phyloP scores from a whole-genome alignment of 2,797 vertebrate genomes.

The Bothrops alternatus region DNA sequence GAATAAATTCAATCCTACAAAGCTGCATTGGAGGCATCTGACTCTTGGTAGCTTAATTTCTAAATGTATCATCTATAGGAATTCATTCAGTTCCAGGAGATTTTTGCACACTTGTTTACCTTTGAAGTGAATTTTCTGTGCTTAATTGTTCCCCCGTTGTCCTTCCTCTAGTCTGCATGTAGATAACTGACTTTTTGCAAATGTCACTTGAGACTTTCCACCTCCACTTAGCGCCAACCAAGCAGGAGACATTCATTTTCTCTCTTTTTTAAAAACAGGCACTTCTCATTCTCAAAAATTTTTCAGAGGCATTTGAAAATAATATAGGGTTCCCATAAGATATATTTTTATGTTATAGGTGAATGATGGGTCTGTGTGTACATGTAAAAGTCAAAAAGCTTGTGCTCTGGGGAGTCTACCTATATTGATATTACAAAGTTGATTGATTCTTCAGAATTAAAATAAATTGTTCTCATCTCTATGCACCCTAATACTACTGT shows the following conservation, averaged over 20 bases:
- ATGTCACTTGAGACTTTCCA: neutral
- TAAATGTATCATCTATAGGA: slow-evolving; percentile 10
- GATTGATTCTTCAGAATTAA: neutral
- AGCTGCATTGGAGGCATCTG: neutral
- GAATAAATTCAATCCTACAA: neutral
- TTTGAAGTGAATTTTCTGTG: neutral
- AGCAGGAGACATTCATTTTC: neutral
- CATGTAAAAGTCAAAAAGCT: neutral
- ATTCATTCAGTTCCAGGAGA: neutral
- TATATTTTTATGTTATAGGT: neutral
- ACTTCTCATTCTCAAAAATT: neutral
- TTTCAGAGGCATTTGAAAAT: neutral
- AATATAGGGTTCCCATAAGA: neutral
- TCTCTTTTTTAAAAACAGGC: neutral
- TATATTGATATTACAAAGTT: neutral
- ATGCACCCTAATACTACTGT: neutral
- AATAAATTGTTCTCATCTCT: neutral
- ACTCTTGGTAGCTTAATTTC: slow-evolving; percentile 1
- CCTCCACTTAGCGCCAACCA: neutral
- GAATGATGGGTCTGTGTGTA: neutral
- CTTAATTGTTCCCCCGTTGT: slow-evolving; percentile 12
- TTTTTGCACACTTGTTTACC: slow-evolving; percentile 6
- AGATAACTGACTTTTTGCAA: neutral
- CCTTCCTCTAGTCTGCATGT: neutral
- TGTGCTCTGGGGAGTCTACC: neutral